phyloP scores from a whole-genome alignment of 2,113 vertebrate species.

The Antennarius striatus region DNA sequence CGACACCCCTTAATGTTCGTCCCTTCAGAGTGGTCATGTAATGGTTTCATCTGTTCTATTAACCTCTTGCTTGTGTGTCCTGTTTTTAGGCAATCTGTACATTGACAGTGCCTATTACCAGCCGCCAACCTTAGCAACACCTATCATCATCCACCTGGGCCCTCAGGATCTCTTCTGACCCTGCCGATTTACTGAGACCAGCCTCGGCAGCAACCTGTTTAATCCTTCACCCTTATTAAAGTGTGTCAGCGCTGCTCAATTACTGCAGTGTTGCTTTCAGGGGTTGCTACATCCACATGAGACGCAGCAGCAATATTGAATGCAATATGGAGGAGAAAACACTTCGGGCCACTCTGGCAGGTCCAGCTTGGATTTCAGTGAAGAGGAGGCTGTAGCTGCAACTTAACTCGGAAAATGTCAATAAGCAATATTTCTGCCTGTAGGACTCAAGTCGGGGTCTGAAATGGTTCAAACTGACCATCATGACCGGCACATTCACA shows the following conservation, averaged over 20 bases:
- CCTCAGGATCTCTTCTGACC: slow-evolving; percentile 74
- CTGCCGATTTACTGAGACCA: background rate
- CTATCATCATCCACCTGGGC: slow-evolving; percentile 75
- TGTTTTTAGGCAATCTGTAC: slow-evolving; percentile 68
- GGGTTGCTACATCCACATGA: background rate
- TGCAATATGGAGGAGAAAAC: slow-evolving; percentile 51
- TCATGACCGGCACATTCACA: slow-evolving; percentile 5
- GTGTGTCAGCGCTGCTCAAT: slow-evolving; percentile 23
- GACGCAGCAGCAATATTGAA: slow-evolving; percentile 38
- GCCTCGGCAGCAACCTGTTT: slow-evolving; percentile 8
- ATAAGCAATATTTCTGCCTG: slow-evolving; percentile 59
- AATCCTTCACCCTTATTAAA: slow-evolving; percentile 33
- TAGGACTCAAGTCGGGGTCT: slow-evolving; percentile 8
- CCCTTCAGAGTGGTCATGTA: background rate
- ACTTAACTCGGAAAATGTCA: slow-evolving; percentile 26
- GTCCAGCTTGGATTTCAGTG: slow-evolving; percentile 5
- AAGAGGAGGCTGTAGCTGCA: background rate
- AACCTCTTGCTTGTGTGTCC: slow-evolving; percentile 38
- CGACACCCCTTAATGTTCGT: too few relatives aligned
- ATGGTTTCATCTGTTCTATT: slow-evolving; percentile 12
- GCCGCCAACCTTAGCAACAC: slow-evolving; percentile 70
- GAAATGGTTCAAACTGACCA: slow-evolving; percentile 12
- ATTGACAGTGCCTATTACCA: slow-evolving; percentile 72
- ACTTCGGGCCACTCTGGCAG: slow-evolving; percentile 2
- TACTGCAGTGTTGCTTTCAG: background rate